phyloP scores from a whole-genome alignment of 1,140 invertebrate genomes.

The Drosophila chauvacae region DNA sequence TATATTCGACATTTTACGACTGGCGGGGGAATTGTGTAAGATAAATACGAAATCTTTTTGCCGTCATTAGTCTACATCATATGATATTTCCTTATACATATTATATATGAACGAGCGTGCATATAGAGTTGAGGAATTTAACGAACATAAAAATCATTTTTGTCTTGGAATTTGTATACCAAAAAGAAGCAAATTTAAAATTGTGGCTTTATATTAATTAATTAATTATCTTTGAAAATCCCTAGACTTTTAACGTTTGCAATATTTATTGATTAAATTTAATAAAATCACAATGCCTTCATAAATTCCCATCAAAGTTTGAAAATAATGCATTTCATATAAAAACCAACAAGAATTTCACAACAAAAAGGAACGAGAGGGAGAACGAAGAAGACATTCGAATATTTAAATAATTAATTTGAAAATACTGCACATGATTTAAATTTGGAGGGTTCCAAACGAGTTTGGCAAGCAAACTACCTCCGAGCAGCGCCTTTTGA shows the following conservation, averaged over 20 bases:
- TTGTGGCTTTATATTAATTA: neutral
- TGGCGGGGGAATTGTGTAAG: conserved; percentile 63
- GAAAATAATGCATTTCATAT: conserved; percentile 14
- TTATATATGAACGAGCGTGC: neutral
- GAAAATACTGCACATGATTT: conserved; percentile 49
- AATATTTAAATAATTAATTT: conserved; percentile 49
- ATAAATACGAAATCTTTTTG: conserved; percentile 52
- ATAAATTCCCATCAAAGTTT: conserved; percentile 1
- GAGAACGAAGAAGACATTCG: conserved; percentile 6
- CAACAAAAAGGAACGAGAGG: neutral
- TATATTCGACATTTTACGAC: conserved; percentile 69
- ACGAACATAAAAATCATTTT: no score
- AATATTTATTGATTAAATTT: neutral
- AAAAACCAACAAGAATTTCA: conserved; percentile 9
- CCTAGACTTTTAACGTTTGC: neutral
- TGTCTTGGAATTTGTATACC: neutral
- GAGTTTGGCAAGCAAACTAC: conserved; percentile 46
- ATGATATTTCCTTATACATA: conserved; percentile 52
- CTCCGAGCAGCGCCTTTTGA: conserved; percentile 24
- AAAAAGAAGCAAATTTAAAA: neutral
- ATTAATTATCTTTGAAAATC: neutral
- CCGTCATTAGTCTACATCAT: conserved; percentile 37
- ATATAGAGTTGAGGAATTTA: conserved; percentile 4
- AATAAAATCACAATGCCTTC: neutral
- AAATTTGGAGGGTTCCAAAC: conserved; percentile 43